A percentile compares a stretch with the other conserved stretches of the same genome.
Evolutionary conservation across 2,888 invertebrate species (phyloP).

Genomic region (Phania funesta): DNA sequence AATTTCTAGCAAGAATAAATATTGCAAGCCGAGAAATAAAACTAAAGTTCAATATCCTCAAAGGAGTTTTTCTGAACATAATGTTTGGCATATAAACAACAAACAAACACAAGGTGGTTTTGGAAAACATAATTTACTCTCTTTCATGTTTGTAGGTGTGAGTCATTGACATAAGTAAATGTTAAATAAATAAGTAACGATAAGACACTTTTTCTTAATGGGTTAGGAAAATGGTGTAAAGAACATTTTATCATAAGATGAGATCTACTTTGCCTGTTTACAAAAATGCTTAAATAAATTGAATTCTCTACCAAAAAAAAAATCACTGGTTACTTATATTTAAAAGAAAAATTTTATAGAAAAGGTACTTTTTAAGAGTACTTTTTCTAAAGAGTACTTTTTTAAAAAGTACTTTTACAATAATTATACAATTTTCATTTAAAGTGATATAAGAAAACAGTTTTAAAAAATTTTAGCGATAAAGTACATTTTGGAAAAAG

Average conservation of each 20-base stretch:
- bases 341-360: neutral
- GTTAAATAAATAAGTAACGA: neutral
- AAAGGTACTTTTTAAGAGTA: too few relatives aligned
- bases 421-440: neutral
- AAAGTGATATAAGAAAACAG: neutral
- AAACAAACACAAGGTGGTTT: neutral
- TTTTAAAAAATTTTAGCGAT: too few relatives aligned
- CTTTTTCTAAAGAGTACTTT: neutral
- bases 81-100: neutral
- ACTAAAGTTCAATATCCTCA: slow-evolving; percentile 49
- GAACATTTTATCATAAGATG: neutral
- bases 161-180: neutral
- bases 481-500: too few relatives aligned
- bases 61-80: neutral
- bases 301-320: neutral
- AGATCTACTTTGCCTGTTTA: neutral
- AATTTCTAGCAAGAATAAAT: neutral
- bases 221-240: neutral
- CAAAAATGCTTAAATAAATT: neutral
- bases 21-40: neutral
- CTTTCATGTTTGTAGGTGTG: neutral
- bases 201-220: neutral
- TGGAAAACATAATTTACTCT: slow-evolving; percentile 6
- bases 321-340: neutral
- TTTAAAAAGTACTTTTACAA: neutral